Percentiles rank a stretch among this genome's conserved stretches.
Conservation (phyloP, 1,140 invertebrate genomes). For the Potamilus streckersoni region DNA sequence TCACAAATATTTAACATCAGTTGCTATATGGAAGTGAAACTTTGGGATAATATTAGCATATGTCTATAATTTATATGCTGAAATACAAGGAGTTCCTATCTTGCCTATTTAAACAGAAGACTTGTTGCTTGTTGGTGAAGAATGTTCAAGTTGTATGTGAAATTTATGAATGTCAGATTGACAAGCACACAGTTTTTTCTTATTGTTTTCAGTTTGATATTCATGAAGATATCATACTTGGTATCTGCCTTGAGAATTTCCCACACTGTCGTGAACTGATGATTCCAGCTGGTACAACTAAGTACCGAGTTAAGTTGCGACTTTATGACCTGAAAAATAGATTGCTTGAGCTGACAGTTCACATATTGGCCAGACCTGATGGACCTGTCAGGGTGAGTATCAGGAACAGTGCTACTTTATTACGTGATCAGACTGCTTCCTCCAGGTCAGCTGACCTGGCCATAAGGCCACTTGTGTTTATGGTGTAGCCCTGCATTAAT, state of each 20-base stretch:
- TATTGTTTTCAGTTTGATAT: conserved; percentile 75
- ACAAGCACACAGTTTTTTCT: not conserved
- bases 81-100: no score
- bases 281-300: conserved; percentile 67
- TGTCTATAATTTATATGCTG: no score
- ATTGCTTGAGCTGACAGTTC: conserved; percentile 80
- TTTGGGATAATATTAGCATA: no score
- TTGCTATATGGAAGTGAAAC: no score
- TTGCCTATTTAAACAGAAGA: no score
- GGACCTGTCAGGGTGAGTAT: conserved; percentile 72
- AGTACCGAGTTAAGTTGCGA: conserved; percentile 68
- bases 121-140: no score
- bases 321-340: conserved; percentile 80
- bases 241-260: conserved; percentile 86
- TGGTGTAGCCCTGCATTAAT: no score
- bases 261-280: conserved; percentile 75
- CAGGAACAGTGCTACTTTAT: not conserved
- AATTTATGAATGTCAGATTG: no score
- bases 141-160: no score
- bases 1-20: no score
- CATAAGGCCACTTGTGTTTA: no score
- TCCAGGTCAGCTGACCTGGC: not conserved
- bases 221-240: conserved; percentile 78
- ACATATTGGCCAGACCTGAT: conserved; percentile 71
- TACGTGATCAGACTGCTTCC: not conserved